Evolutionary conservation across 1,140 invertebrate genomes (phyloP).

Genomic region (Phenacoccus solenopsis): DNA sequence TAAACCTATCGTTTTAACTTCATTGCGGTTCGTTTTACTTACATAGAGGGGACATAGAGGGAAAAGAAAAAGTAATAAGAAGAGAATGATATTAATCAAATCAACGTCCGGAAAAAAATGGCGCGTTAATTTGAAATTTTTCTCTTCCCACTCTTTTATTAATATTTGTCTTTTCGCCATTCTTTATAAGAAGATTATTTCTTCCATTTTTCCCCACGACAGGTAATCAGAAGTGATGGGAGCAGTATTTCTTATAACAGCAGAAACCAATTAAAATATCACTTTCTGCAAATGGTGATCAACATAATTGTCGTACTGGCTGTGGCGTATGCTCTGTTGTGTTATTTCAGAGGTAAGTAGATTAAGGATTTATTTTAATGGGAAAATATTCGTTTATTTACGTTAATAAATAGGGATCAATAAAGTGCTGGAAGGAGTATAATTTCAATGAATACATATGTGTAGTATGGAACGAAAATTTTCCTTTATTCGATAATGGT

Average conservation of each 20-base stretch:
- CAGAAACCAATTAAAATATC: conserved; percentile 6
- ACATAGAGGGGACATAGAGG: neutral
- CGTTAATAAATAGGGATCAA: no score
- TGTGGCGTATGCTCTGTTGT: neutral
- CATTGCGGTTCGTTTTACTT: no score
- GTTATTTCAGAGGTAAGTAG: neutral
- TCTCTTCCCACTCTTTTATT: neutral
- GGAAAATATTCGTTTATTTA: no score
- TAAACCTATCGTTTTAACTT: neutral
- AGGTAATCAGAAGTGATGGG: neutral
- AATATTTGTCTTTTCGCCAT: neutral
- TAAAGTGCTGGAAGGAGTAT: no score
- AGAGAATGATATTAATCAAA: neutral
- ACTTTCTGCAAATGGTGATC: conserved; percentile 6
- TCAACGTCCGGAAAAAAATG: neutral
- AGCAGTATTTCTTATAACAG: neutral
- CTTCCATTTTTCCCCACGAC: neutral
- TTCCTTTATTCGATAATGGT: no score
- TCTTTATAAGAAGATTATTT: conserved; percentile 3
- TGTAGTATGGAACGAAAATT: no score
- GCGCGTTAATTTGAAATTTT: neutral
- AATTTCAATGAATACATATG: no score
- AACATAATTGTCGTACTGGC: neutral
- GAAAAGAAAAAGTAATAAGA: neutral
- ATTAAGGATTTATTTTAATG: no score